phyloP scores from a whole-genome alignment of 92 coral and sea anemone species.

The Siderastrea radians region DNA sequence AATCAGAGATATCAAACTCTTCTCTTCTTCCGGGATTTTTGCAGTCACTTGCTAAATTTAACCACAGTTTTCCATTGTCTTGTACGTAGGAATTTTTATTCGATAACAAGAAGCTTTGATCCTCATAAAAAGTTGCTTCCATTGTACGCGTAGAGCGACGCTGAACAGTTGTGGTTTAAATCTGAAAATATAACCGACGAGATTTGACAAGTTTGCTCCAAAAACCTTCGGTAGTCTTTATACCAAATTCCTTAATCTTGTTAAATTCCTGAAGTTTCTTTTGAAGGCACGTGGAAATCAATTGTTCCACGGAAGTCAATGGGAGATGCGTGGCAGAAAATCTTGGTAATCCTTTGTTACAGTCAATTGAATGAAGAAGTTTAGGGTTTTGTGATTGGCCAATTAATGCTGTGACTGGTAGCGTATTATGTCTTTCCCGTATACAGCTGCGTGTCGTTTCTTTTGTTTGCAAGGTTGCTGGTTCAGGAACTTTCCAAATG shows the following conservation, averaged over 20 bases:
- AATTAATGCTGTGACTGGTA: conserved; percentile 10
- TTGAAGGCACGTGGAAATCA: conserved; percentile 58
- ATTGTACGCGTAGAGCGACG: conserved; percentile 28
- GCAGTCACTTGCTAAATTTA: conserved; percentile 58
- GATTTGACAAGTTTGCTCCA: background rate
- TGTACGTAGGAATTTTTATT: conserved; percentile 60
- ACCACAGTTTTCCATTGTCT: conserved; percentile 53
- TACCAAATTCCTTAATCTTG: conserved; percentile 14
- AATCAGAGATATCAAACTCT: conserved; percentile 78
- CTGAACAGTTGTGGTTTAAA: conserved; percentile 3
- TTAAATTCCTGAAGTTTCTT: conserved; percentile 33
- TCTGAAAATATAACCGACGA: background rate
- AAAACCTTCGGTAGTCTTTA: background rate
- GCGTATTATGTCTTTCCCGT: conserved; percentile 16
- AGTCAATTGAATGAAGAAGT: conserved; percentile 17
- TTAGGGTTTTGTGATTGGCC: conserved; percentile 27
- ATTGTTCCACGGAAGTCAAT: conserved; percentile 42
- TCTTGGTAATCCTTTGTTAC: conserved; percentile 50
- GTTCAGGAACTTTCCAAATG: background rate
- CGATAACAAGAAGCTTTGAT: conserved; percentile 65
- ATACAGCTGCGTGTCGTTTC: conserved; percentile 43
- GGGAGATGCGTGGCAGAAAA: conserved; percentile 64
- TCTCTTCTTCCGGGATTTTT: conserved; percentile 56
- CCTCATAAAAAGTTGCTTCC: conserved; percentile 74
- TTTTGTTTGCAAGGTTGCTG: background rate